Base-by-base conservation (phyloP, 2,888 invertebrate genomes). In the Pocota personata region DNA sequence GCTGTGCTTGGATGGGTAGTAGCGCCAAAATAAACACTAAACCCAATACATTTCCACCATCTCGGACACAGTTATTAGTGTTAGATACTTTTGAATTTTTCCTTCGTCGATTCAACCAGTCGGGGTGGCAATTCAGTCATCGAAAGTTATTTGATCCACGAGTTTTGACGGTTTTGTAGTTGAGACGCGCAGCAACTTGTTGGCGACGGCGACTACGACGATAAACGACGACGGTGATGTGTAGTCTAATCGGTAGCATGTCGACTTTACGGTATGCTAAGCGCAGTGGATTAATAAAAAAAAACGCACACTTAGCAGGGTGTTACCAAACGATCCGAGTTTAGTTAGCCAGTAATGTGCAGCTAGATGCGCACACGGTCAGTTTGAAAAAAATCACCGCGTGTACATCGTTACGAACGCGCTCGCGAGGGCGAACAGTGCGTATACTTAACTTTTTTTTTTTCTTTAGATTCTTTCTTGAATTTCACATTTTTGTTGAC, bases 11-110 rank as follows among this genome's bases (percentile, higher is more conserved):
- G 66, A 40, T 60, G 60, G 64, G 52, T 67, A 69, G 80, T 67
- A 86, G 86, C 82, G 86, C 82, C 86, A 82, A 84, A 86, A 80
- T 77, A 86, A 86, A 80, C 82, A 86, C 82, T 58, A 48, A 58
- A 80, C 76, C 82, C 84, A 82, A 76, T 46, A 75, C 75, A 82
- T 66, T 66, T 57, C 57, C 72, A 64, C 40, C 64, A 40, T 50
- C 48, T 50, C 32, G 55, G 35, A 21, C 52, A 46, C 19, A 69
- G 30, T 69, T 52, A 40, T 27, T 58, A 58, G 76, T 76, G 80
- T 82, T 71, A 60, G 82, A 76, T 84, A 76, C 58, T 52, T 64
- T 30, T 57, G 58, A 32, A 48, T 57, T 55, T 46, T 67, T 75
- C 52, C 66, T 64, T 58, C 10, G 66, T 55, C 71, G 72, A 72